Conservation (phyloP, 2,113 vertebrate species). For the Dromaius novaehollandiae region DNA sequence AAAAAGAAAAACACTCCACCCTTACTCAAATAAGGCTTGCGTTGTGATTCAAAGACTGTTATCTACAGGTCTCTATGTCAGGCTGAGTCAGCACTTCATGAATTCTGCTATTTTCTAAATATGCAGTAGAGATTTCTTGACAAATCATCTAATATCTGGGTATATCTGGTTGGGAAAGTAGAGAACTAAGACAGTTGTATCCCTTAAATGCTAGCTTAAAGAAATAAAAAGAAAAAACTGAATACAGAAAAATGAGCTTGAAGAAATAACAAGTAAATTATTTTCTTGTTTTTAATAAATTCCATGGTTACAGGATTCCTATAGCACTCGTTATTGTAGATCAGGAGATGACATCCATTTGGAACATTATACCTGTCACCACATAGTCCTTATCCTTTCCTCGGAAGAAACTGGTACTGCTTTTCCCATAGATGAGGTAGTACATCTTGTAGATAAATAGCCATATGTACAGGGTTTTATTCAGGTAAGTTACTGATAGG, state of each 20-base stretch:
- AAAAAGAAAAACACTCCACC: background rate
- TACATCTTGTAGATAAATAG: background rate
- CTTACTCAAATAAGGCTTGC: background rate
- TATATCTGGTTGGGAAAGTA: background rate
- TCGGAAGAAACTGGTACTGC: background rate
- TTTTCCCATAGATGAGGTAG: background rate
- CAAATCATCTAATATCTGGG: background rate
- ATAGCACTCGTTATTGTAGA: background rate
- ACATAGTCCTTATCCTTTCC: background rate
- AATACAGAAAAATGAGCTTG: background rate
- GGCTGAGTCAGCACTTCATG: background rate
- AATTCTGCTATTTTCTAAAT: background rate
- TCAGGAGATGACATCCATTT: background rate
- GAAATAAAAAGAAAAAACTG: background rate
- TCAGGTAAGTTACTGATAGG: background rate
- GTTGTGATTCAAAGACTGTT: background rate
- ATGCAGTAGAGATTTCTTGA: background rate
- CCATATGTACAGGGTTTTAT: fast-evolving
- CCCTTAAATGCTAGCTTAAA: background rate
- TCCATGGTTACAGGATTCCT: background rate
- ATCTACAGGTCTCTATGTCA: background rate
- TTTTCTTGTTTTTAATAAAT: background rate
- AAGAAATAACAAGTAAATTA: background rate
- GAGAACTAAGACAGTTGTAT: background rate
- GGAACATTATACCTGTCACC: background rate